phyloP scores from a whole-genome alignment of 2,113 vertebrate genomes.

The Circaetus gallicus region DNA sequence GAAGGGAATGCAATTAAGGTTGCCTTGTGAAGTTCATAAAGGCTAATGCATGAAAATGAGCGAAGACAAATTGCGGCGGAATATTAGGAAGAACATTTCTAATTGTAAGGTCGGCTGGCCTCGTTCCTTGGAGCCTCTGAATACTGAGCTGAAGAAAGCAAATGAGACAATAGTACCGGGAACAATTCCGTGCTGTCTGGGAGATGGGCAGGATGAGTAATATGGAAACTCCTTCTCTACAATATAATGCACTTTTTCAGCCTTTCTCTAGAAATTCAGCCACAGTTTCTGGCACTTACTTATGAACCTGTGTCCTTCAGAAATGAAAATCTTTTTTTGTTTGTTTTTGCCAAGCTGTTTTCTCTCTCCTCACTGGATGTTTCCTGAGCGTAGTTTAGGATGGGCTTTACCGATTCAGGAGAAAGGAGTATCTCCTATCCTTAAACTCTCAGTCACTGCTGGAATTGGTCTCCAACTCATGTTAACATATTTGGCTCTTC shows the following conservation, averaged over 20 bases:
- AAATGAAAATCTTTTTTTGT: neutral
- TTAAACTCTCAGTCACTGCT: neutral
- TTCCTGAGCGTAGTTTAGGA: neutral
- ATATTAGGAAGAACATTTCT: neutral
- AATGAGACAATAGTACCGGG: neutral
- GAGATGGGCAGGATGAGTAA: slow-evolving; percentile 9
- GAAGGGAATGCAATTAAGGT: slow-evolving; percentile 43
- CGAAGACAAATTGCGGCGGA: neutral
- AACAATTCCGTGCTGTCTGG: neutral
- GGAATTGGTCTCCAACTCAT: neutral
- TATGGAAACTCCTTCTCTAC: neutral
- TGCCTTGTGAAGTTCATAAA: neutral
- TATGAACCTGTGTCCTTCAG: neutral
- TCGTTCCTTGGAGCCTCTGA: neutral
- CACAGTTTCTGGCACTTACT: neutral
- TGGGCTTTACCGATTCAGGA: neutral
- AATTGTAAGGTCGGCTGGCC: neutral
- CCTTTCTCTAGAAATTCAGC: neutral
- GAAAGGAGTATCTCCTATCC: neutral
- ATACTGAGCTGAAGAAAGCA: neutral
- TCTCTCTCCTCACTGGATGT: neutral
- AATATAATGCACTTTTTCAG: neutral
- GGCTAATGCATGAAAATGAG: slow-evolving; percentile 17
- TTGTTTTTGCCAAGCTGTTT: neutral
- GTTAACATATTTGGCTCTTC: neutral